phyloP scores from a whole-genome alignment of 2,888 invertebrate species.

The Amblyteles armatorius region DNA sequence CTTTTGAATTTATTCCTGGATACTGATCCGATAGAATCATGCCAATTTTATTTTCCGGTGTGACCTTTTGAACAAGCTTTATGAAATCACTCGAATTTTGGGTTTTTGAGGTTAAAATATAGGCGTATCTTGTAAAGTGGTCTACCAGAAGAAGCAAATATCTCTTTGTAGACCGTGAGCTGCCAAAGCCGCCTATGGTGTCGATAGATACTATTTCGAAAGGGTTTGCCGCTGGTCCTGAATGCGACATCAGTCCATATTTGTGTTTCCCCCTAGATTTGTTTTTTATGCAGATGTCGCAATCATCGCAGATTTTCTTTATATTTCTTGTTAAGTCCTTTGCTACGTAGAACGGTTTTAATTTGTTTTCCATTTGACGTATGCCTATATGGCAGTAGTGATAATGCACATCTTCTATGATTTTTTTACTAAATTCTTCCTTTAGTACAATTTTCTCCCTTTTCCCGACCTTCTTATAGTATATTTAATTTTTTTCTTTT shows the following conservation, averaged over 20 bases:
- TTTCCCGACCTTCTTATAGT: constrained; percentile 52
- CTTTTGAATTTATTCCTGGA: constrained; percentile 70
- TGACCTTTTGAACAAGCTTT: constrained; percentile 64
- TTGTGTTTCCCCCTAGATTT: constrained; percentile 13
- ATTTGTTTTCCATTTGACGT: constrained; percentile 60
- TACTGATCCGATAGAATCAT: constrained; percentile 72
- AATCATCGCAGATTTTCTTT: constrained; percentile 59
- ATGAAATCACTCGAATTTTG: constrained; percentile 72
- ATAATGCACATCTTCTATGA: constrained; percentile 37
- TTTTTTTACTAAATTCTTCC: constrained; percentile 33
- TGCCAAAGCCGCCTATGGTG: constrained; percentile 58
- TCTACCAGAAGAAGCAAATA: constrained; percentile 73
- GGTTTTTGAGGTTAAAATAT: constrained; percentile 70
- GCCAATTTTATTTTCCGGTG: constrained; percentile 52
- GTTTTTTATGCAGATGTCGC: constrained; percentile 6
- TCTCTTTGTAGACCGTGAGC: constrained; percentile 72
- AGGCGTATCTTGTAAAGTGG: constrained; percentile 72
- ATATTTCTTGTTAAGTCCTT: constrained; percentile 66
- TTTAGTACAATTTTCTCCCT: constrained; percentile 32
- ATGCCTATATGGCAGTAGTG: constrained; percentile 63
- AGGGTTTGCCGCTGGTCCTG: constrained; percentile 17
- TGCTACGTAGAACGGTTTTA: constrained; percentile 58
- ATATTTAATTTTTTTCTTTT: constrained; percentile 50
- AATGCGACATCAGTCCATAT: constrained; percentile 30
- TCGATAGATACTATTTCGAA: constrained; percentile 35